A percentile compares a stretch with the other conserved stretches of the same genome.
Conservation (phyloP, 92 coral and sea anemone genomes). For the Palythoa grandiflora region DNA sequence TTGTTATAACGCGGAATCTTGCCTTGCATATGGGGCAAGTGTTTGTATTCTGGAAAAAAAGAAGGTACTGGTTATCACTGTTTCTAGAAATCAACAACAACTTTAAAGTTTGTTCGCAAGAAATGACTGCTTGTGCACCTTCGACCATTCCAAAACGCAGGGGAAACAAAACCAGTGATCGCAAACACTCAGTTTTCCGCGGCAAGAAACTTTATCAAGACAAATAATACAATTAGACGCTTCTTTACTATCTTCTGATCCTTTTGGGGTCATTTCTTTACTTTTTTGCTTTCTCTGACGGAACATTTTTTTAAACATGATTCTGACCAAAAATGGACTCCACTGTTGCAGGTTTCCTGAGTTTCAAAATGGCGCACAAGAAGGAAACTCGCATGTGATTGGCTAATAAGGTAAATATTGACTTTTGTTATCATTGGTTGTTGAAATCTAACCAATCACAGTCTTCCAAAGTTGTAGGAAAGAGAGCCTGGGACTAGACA, state of each 20-base stretch:
- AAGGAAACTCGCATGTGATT: constrained; percentile 78
- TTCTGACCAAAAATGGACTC: constrained; percentile 32
- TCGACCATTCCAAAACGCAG: constrained; percentile 96
- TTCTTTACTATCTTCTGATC: constrained; percentile 48
- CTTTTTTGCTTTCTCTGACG: constrained; percentile 60
- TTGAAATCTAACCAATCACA: constrained; percentile 73
- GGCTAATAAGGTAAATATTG: constrained; percentile 37
- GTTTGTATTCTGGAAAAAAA: constrained; percentile 87
- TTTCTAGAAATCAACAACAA: neutral
- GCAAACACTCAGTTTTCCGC: constrained; percentile 94
- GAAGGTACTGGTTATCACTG: constrained; percentile 14
- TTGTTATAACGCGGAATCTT: constrained; percentile 94
- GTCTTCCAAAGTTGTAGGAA: constrained; percentile 7
- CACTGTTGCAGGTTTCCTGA: neutral
- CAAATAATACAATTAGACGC: constrained; percentile 85
- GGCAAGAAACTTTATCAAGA: constrained; percentile 88
- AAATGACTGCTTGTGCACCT: constrained; percentile 61
- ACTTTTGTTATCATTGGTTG: constrained; percentile 57
- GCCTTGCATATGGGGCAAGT: constrained; percentile 97
- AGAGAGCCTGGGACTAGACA: constrained; percentile 91
- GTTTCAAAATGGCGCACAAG: constrained; percentile 73
- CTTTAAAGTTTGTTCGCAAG: neutral
- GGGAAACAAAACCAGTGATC: constrained; percentile 97
- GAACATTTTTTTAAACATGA: constrained; percentile 31
- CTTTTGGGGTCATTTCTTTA: constrained; percentile 37